Conservation (phyloP, 2,888 invertebrate species). For the Elegia similella region DNA sequence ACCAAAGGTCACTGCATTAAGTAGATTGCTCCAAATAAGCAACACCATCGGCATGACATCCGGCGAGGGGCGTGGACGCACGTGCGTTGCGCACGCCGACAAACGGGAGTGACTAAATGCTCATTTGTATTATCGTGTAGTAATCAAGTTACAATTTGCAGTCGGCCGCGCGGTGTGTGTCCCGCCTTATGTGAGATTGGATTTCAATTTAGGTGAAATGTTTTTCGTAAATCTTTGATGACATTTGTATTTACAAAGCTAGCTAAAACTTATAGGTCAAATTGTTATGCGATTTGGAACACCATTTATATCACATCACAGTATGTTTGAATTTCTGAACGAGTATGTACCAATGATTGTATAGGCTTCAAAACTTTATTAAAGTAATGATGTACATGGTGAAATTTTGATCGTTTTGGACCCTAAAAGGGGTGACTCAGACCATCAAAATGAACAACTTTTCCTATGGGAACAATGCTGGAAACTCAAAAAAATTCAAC, state of each 20-base stretch:
- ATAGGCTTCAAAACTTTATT: too few species aligned
- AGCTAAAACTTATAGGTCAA: neutral
- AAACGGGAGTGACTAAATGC: constrained; percentile 60
- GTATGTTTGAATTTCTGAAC: too few species aligned
- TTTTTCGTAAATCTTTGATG: constrained; percentile 4
- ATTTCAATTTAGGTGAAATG: constrained; percentile 29
- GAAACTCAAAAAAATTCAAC: too few species aligned
- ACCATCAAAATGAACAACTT: too few species aligned
- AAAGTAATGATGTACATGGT: too few species aligned
- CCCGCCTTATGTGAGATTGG: constrained; percentile 37
- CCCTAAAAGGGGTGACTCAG: too few species aligned
- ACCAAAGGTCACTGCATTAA: constrained; percentile 15
- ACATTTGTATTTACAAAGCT: neutral
- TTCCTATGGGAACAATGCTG: too few species aligned
- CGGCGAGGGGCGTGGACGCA: constrained; percentile 43
- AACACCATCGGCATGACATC: constrained; percentile 43
- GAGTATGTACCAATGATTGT: too few species aligned
- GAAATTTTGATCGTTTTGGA: too few species aligned
- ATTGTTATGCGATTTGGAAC: too few species aligned
- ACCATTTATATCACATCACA: too few species aligned
- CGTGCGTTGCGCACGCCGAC: constrained; percentile 66
- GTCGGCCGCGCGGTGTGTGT: constrained; percentile 29
- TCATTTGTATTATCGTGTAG: constrained; percentile 61
- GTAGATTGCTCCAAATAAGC: constrained; percentile 32
- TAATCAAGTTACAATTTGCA: constrained; percentile 60